A percentile compares a stretch with the other conserved stretches of the same genome.
Conservation (phyloP, 2,888 invertebrate genomes). For the Campoplex capitator region DNA sequence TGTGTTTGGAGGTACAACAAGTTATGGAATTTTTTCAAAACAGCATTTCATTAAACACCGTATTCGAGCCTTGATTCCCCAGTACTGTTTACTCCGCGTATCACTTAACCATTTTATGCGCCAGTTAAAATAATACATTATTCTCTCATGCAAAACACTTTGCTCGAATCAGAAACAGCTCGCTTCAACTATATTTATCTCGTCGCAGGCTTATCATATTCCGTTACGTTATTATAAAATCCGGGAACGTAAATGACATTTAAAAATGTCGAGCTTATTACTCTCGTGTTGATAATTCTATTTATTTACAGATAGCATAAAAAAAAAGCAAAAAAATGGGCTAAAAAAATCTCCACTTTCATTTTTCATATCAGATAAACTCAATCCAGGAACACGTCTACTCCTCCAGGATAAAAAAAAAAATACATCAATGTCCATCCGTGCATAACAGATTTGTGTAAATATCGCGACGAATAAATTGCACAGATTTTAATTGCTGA, state of each 20-base stretch:
- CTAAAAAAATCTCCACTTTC: neutral
- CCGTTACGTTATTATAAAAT: neutral
- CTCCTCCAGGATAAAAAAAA: neutral
- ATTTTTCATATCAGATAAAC: conserved; percentile 12
- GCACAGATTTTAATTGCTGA: no score
- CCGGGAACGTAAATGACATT: neutral
- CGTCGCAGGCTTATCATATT: neutral
- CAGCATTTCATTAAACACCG: neutral
- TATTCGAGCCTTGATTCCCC: neutral
- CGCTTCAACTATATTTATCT: neutral
- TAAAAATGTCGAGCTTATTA: neutral
- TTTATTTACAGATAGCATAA: neutral
- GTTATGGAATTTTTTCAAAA: neutral
- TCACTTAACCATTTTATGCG: neutral
- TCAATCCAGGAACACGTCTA: neutral
- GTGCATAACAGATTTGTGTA: no score
- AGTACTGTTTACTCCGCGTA: neutral
- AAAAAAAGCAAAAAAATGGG: neutral
- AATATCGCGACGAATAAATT: neutral
- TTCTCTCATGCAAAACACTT: neutral
- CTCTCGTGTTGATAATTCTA: neutral
- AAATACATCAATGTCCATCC: neutral
- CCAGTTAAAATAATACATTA: neutral
- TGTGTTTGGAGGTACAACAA: neutral
- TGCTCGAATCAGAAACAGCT: neutral